Percentiles rank a stretch among this genome's conserved stretches.
Evolutionary conservation across 35 echinoderm and acorn worm species (phyloP).

Genomic region (Holothuria glaberrima): DNA sequence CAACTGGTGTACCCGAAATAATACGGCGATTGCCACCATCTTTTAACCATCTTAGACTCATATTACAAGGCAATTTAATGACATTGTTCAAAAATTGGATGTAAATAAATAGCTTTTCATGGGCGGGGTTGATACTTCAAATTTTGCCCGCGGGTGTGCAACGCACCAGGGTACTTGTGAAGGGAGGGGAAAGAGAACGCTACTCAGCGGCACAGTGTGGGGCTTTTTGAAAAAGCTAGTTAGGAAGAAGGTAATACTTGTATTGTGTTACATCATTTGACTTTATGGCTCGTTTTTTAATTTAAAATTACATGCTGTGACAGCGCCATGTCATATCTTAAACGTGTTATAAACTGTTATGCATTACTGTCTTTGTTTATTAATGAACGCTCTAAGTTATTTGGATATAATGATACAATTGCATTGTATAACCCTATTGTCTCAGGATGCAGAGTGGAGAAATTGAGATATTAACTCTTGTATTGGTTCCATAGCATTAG

Average conservation of each 20-base stretch:
- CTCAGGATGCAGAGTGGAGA: no score
- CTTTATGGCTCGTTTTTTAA: conserved; percentile 5
- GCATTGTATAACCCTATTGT: no score
- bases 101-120: not conserved
- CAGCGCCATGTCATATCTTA: not conserved
- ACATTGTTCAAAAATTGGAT: no score
- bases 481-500: no score
- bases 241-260: not conserved
- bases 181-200: conserved; percentile 5
- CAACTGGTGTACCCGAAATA: no score
- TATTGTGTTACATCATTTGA: not conserved
- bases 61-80: no score
- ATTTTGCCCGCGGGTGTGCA: not conserved
- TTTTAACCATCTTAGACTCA: no score
- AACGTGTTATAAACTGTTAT: not conserved
- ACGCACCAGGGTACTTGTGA: conserved; percentile 28
- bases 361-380: no score
- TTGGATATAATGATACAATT: no score
- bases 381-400: no score
- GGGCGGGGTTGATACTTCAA: conserved; percentile 17
- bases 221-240: not conserved
- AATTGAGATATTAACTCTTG: no score
- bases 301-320: conserved; percentile 16
- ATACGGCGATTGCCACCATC: no score
- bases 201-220: not conserved